Evolutionary conservation across 2,797 vertebrate genomes (phyloP), one percentile per base, ranked within the genome.

Genomic region (Leptoclinus maculatus): DNA sequence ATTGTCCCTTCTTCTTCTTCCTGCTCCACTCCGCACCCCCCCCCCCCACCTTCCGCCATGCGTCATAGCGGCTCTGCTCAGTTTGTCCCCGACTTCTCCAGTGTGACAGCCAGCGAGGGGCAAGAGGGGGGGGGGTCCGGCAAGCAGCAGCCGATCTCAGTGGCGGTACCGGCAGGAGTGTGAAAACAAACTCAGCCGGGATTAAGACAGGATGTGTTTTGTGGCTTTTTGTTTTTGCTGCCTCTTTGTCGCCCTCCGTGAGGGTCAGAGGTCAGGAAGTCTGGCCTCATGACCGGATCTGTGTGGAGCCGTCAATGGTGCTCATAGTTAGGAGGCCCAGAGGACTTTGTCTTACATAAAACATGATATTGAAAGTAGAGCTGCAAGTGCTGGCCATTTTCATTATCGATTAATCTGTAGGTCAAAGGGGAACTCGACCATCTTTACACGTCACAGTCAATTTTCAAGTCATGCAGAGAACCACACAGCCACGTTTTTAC

Each of bases 131-230:
- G 59, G 10, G 43, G 11, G 25, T 17, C n/a, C 10, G 39, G 56
- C 39, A 2, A 66, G 65, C 67, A 76, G 72, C 70, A 72, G 77
- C 57, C 36, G 5, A 72, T 36, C 49, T 41, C 36, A 32, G 43
- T 29, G 19, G 59, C 36, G 12, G 36, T 34, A 62, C 68, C 73
- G 76, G 83, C 38, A 58, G 43, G 70, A 62, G 66, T 68, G 74
- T 71, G 72, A 74, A 86, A 79, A 82, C 83, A 85, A 70, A 76
- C 68, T 75, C 17, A 4, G 38, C 57, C 21, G 49, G 78, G 71
- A 82, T 76, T 77, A 17, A 75, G 83, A 85, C 89, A 86, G 91
- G 87, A 89, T 79, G 86, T 84, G 66, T 36, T 79, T 66, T 63
- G 71, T 49, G 39, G 21, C 53, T 58, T 67, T 68, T 49, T 59